Conservation (phyloP, 2,888 invertebrate species). For the Lamellibrachia satsuma region DNA sequence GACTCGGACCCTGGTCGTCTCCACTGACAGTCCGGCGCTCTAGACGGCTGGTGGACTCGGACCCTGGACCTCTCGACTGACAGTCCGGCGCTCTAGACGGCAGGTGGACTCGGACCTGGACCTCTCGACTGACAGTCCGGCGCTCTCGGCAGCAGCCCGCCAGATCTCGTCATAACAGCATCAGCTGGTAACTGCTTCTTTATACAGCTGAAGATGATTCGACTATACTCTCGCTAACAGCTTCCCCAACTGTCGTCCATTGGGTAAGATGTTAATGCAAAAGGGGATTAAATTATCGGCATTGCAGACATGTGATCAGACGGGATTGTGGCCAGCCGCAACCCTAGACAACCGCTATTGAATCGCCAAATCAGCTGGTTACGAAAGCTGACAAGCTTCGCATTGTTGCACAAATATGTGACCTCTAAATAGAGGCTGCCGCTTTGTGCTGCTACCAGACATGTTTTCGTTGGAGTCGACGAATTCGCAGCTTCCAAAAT, state of each 20-base stretch:
- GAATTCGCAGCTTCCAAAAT: background rate
- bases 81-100: too few relatives aligned
- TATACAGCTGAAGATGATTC: background rate
- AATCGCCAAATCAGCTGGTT: background rate
- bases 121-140: too few relatives aligned
- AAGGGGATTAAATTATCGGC: background rate
- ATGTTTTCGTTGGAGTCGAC: background rate
- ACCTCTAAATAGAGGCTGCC: background rate
- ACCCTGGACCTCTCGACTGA: too few relatives aligned
- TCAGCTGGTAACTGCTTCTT: background rate
- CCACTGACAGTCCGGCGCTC: too few relatives aligned
- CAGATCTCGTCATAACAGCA: background rate
- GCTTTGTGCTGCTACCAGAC: background rate
- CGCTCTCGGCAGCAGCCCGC: too few relatives aligned
- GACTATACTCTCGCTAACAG: background rate
- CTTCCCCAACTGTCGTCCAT: background rate
- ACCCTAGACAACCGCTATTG: background rate
- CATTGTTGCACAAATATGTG: background rate
- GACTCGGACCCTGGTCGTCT: too few relatives aligned
- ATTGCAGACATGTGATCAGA: background rate
- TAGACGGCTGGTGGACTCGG: too few relatives aligned
- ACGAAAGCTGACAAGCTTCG: background rate
- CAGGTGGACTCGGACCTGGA: too few relatives aligned
- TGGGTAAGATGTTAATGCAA: background rate
- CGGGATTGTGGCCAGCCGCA: background rate